These are phyloP conservation scores for Campaea margaritaria DNA, from an alignment of 2,888 invertebrate species.

Conservation along the genomic window DNA sequence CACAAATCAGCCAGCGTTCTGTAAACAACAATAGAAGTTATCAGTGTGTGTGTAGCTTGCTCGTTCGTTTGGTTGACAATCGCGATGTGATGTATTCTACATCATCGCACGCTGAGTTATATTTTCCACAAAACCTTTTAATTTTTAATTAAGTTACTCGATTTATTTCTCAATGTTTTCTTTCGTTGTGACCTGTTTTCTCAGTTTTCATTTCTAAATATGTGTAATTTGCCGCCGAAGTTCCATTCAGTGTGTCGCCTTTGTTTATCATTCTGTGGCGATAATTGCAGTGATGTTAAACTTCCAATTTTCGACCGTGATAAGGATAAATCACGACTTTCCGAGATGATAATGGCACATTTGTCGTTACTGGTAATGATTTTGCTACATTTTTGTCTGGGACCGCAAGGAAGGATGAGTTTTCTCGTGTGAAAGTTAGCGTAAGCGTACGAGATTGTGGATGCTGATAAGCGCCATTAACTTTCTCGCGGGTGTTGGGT, in stretches of 20 bases:
- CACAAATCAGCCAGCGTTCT: conserved; percentile 67
- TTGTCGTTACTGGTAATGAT: conserved; percentile 90
- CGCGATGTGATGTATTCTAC: conserved; percentile 85
- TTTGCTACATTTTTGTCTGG: conserved; percentile 58
- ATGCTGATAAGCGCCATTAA: conserved; percentile 86
- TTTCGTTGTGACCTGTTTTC: conserved; percentile 80
- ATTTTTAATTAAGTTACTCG: conserved; percentile 80
- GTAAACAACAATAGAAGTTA: conserved; percentile 75
- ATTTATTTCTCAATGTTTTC: conserved; percentile 84
- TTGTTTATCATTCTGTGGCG: conserved; percentile 93
- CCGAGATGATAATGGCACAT: conserved; percentile 91
- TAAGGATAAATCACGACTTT: conserved; percentile 88
- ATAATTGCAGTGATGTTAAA: conserved; percentile 89
- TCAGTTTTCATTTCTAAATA: conserved; percentile 88
- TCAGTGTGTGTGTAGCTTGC: conserved; percentile 82
- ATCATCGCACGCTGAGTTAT: conserved; percentile 84
- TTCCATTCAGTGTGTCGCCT: conserved; percentile 97
- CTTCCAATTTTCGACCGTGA: conserved; percentile 91
- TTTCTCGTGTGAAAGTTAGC: conserved; percentile 84
- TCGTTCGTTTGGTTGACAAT: conserved; percentile 84
- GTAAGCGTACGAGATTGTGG: conserved; percentile 84
- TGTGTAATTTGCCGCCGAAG: conserved; percentile 96
- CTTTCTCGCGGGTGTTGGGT: conserved; percentile 86
- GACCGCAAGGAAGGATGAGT: conserved; percentile 62
- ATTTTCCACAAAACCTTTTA: conserved; percentile 82